phyloP scores from a whole-genome alignment of 2,888 invertebrate species.

The Drosophila anomalipes region DNA sequence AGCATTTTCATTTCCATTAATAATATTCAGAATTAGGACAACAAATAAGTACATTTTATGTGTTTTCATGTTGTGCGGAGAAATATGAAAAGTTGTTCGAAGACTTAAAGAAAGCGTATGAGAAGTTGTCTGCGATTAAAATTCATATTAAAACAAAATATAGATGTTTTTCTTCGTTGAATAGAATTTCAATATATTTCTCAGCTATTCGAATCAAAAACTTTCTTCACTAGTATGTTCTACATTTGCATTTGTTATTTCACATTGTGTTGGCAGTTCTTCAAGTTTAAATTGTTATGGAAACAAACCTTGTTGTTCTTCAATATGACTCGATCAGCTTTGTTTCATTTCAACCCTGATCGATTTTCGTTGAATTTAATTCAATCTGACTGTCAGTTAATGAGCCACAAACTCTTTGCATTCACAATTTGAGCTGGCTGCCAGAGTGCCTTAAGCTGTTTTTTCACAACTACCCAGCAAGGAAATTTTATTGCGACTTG shows the following conservation, averaged over 20 bases:
- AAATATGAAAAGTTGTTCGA: neutral
- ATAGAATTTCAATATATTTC: neutral
- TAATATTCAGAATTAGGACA: neutral
- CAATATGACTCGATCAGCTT: neutral
- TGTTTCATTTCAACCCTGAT: conserved; percentile 1
- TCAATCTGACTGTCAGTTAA: conserved; percentile 47
- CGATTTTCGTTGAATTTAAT: conserved; percentile 24
- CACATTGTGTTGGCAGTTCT: neutral
- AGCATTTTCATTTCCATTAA: conserved; percentile 8
- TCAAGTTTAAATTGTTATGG: neutral
- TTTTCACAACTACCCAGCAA: conserved; percentile 26
- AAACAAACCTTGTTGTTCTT: neutral
- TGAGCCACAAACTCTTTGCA: conserved; percentile 61
- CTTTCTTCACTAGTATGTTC: neutral
- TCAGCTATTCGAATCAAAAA: neutral
- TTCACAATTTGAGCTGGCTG: conserved; percentile 13
- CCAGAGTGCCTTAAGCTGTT: conserved; percentile 23
- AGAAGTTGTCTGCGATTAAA: neutral
- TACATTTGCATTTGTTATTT: neutral
- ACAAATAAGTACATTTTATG: neutral
- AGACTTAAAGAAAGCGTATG: neutral
- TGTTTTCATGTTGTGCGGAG: neutral
- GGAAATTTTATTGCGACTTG: conserved; percentile 33
- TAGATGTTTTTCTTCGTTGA: neutral
- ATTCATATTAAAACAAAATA: neutral